phyloP scores from a whole-genome alignment of 2,797 vertebrate genomes.

The Tauraco hartlaubi region DNA sequence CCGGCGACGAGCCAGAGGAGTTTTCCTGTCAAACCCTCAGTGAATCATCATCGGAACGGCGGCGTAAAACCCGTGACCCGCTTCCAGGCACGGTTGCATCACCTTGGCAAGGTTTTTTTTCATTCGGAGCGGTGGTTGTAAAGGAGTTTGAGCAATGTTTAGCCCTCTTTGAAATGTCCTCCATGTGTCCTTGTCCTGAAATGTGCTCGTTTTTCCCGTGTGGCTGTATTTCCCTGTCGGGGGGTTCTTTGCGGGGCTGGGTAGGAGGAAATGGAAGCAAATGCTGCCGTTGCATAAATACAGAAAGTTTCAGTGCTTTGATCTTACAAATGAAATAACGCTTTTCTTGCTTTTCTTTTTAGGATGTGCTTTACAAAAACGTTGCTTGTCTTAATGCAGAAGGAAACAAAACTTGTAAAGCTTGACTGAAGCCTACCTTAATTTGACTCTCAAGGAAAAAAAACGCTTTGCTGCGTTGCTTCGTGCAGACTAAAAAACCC shows the following conservation, averaged over 20 bases:
- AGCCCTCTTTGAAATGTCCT: neutral
- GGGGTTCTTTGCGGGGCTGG: neutral
- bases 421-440: neutral
- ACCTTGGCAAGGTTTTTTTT: accelerated
- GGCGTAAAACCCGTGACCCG: accelerated
- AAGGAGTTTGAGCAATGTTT: neutral
- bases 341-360: conserved; percentile 2
- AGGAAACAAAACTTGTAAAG: neutral
- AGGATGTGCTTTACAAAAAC: neutral
- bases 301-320: neutral
- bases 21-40: accelerated
- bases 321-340: neutral
- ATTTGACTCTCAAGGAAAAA: neutral
- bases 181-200: neutral
- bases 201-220: neutral
- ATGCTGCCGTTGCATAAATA: neutral
- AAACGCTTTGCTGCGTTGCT: neutral
- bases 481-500: conserved; percentile 29
- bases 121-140: accelerated
- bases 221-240: neutral
- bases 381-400: neutral
- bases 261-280: neutral
- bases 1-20: accelerated
- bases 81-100: accelerated
- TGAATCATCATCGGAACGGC: accelerated